Evolutionary conservation across 2,113 vertebrate species (phyloP).

Genomic region (Micronycteris hirsuta): DNA sequence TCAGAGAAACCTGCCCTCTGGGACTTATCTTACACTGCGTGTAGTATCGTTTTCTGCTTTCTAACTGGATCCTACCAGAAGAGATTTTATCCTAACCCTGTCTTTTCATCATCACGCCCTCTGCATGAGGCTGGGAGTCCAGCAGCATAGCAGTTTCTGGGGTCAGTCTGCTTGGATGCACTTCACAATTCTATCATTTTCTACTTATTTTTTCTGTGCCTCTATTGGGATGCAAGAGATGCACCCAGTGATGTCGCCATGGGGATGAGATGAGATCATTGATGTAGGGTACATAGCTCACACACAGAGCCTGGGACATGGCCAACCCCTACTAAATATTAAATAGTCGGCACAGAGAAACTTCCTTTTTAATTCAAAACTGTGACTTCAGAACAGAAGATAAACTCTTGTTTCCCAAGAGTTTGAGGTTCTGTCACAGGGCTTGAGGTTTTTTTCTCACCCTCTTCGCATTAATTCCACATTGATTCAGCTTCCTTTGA

Average conservation of each 20-base stretch:
- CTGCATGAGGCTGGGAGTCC: neutral
- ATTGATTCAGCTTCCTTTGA: neutral
- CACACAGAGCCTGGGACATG: neutral
- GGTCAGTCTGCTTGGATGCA: neutral
- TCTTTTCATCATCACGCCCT: neutral
- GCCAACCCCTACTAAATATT: neutral
- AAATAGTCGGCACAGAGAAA: neutral
- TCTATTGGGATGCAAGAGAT: neutral
- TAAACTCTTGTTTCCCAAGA: neutral
- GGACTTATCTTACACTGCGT: neutral
- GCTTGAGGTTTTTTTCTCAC: neutral
- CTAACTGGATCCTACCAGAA: neutral
- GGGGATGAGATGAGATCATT: neutral
- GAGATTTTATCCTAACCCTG: neutral
- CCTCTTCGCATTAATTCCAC: neutral
- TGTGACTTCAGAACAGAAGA: neutral
- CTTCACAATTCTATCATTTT: neutral
- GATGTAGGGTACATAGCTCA: neutral
- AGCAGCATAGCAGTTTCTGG: neutral
- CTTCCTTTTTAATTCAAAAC: slow-evolving; percentile 20
- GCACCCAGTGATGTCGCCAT: neutral
- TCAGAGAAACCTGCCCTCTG: neutral
- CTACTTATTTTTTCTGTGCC: neutral
- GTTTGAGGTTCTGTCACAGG: neutral
- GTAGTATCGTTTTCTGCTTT: neutral